A percentile compares a stretch with the other conserved stretches of the same genome.
Conservation (phyloP, 1,140 invertebrate species). For the Ceratina japonica region DNA sequence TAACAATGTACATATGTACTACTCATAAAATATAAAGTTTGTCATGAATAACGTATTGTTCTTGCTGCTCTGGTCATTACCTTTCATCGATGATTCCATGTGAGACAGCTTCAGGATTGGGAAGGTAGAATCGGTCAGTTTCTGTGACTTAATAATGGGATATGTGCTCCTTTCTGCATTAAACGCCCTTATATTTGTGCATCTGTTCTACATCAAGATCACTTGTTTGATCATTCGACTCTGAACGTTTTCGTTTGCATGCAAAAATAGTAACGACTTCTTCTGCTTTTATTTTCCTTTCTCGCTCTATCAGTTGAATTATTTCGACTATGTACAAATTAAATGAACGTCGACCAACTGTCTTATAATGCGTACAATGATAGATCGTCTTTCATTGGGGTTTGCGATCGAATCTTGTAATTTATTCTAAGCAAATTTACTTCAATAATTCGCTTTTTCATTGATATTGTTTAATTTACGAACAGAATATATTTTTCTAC, state of each 20-base stretch:
- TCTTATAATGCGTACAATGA: neutral
- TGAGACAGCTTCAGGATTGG: conserved; percentile 83
- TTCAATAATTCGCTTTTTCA: no score
- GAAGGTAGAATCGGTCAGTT: conserved; percentile 85
- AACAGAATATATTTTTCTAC: neutral
- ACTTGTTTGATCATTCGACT: conserved; percentile 52
- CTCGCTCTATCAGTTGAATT: conserved; percentile 13
- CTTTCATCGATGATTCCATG: conserved; percentile 59
- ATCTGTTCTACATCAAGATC: conserved; percentile 75
- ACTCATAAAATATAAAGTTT: neutral
- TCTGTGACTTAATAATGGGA: conserved; percentile 83
- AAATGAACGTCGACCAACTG: neutral
- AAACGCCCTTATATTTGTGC: conserved; percentile 83
- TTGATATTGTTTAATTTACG: neutral
- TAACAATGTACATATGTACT: neutral
- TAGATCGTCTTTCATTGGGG: neutral
- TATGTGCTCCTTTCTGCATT: conserved; percentile 83
- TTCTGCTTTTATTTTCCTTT: conserved; percentile 15
- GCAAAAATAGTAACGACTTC: conserved; percentile 17
- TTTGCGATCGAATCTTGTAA: conserved; percentile 28
- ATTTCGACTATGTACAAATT: neutral
- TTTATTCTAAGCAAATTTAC: neutral
- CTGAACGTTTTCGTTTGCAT: conserved; percentile 54
- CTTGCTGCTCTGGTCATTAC: conserved; percentile 68
- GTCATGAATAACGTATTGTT: conserved; percentile 66